A percentile compares a stretch with the other conserved stretches of the same genome.
phyloP scores from a whole-genome alignment of 2,113 vertebrate genomes.

The Hymenochirus boettgeri region DNA sequence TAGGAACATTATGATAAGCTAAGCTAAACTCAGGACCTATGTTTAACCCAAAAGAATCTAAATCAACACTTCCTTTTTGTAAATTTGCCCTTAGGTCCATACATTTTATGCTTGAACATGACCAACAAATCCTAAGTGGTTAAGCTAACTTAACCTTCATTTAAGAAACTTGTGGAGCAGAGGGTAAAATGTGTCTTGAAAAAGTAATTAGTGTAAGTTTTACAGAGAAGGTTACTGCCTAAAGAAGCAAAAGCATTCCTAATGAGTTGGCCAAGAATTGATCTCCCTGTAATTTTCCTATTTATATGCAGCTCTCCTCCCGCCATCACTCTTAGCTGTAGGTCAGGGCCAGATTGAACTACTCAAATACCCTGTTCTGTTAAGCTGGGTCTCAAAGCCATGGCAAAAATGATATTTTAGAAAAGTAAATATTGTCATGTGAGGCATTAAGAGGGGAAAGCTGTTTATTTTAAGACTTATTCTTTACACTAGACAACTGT shows the following conservation, averaged over 20 bases:
- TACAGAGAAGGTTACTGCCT: slow-evolving; percentile 82
- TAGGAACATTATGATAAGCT: slow-evolving; percentile 46
- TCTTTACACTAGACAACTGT: slow-evolving; percentile 61
- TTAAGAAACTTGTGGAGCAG: slow-evolving; percentile 89
- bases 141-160: slow-evolving; percentile 99
- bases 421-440: slow-evolving; percentile 93
- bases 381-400: slow-evolving; percentile 83
- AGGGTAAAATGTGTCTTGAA: slow-evolving; percentile 75
- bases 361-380: slow-evolving; percentile 76
- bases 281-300: slow-evolving; percentile 93
- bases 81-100: slow-evolving; percentile 65
- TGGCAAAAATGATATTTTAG: slow-evolving; percentile 94
- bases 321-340: slow-evolving; percentile 68
- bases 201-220: slow-evolving; percentile 87
- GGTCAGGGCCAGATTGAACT: slow-evolving; percentile 79
- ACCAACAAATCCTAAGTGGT: slow-evolving; percentile 90
- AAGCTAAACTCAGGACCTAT: slow-evolving; percentile 67
- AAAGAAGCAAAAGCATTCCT: slow-evolving; percentile 80
- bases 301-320: slow-evolving; percentile 81
- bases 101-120: slow-evolving; percentile 96
- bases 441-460: slow-evolving; percentile 78
- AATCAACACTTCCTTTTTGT: slow-evolving; percentile 58
- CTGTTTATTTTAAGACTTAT: slow-evolving; percentile 80
- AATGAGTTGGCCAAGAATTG: slow-evolving; percentile 95
- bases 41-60: slow-evolving; percentile 80